Conservation (phyloP, 2,797 vertebrate species). For the Melanotaenia pygmaea region DNA sequence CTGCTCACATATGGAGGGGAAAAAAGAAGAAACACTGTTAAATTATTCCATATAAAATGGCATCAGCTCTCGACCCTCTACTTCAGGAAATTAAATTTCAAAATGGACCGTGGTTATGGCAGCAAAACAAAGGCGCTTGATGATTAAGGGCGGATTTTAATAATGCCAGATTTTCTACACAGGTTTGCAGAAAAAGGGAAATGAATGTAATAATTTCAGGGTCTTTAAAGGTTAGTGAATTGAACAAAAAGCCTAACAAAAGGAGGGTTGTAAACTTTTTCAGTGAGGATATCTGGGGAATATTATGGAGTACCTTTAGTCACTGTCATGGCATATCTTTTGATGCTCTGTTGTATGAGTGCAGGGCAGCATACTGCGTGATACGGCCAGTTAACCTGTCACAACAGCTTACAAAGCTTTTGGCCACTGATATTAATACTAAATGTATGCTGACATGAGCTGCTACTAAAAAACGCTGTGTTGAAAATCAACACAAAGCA, state of each 20-base stretch:
- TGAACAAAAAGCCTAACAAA: slow-evolving; percentile 47
- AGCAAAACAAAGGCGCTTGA: slow-evolving; percentile 70
- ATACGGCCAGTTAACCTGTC: slow-evolving; percentile 20
- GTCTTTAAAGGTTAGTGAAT: slow-evolving; percentile 47
- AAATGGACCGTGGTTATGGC: slow-evolving; percentile 62
- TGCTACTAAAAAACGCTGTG: slow-evolving; percentile 19
- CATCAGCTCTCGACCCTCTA: slow-evolving; percentile 73
- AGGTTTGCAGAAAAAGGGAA: slow-evolving; percentile 53
- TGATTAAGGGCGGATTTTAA: slow-evolving; percentile 72
- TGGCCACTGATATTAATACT: slow-evolving; percentile 33
- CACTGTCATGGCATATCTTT: slow-evolving; percentile 7
- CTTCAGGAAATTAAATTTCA: slow-evolving; percentile 78
- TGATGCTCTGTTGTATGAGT: slow-evolving; percentile 18
- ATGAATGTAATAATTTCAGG: slow-evolving; percentile 56
- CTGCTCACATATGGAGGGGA: slow-evolving; percentile 32
- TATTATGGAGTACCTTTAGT: slow-evolving; percentile 10
- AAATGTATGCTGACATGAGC: slow-evolving; percentile 27
- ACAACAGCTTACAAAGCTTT: slow-evolving; percentile 33
- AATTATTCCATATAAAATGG: slow-evolving; percentile 77
- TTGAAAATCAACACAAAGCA: slow-evolving; percentile 47
- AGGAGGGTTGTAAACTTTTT: slow-evolving; percentile 31
- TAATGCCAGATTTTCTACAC: slow-evolving; percentile 66
- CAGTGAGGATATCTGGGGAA: slow-evolving; percentile 28
- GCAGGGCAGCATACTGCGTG: slow-evolving; percentile 7
- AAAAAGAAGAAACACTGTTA: slow-evolving; percentile 40